Evolutionary conservation across 2,888 invertebrate species (phyloP).

Genomic region (Dorcus parallelipipedus): DNA sequence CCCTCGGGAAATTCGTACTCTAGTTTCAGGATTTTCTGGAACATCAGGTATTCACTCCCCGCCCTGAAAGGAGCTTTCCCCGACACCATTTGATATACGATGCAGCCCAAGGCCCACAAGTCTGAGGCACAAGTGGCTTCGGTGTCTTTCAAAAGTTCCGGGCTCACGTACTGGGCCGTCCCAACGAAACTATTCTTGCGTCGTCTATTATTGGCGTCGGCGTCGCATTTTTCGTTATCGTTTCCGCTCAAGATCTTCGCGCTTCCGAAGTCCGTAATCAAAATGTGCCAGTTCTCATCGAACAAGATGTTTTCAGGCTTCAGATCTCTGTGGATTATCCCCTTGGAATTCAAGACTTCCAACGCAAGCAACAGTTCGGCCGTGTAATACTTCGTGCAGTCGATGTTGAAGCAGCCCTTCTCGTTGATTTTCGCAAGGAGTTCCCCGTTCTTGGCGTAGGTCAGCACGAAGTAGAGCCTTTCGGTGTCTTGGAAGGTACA

Average conservation of each 20-base stretch:
- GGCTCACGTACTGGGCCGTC: conserved; percentile 98
- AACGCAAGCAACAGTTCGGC: conserved; percentile 91
- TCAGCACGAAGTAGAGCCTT: conserved; percentile 91
- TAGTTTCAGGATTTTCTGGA: conserved; percentile 89
- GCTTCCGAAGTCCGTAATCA: conserved; percentile 92
- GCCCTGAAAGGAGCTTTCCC: conserved; percentile 91
- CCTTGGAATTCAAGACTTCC: conserved; percentile 84
- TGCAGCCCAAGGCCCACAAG: conserved; percentile 96
- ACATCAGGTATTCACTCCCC: conserved; percentile 91
- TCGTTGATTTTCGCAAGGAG: conserved; percentile 87
- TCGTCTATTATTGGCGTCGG: conserved; percentile 44
- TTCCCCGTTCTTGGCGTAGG: conserved; percentile 94
- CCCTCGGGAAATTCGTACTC: conserved; percentile 92
- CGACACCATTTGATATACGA: conserved; percentile 94
- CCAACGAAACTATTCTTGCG: conserved; percentile 91
- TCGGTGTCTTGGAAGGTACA: conserved; percentile 96
- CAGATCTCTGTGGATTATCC: conserved; percentile 92
- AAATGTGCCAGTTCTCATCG: conserved; percentile 92
- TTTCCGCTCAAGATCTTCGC: conserved; percentile 30
- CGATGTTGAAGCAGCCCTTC: conserved; percentile 84
- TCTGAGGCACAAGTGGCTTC: conserved; percentile 75
- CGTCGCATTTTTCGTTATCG: conserved; percentile 34
- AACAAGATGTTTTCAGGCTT: conserved; percentile 98
- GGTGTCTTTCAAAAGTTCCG: conserved; percentile 85
- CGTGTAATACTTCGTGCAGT: conserved; percentile 89